Percentiles rank a stretch among this genome's conserved stretches.
These are phyloP conservation scores for Oreocharis arfaki DNA, from an alignment of 2,113 vertebrate species.

Conservation along the genomic window DNA sequence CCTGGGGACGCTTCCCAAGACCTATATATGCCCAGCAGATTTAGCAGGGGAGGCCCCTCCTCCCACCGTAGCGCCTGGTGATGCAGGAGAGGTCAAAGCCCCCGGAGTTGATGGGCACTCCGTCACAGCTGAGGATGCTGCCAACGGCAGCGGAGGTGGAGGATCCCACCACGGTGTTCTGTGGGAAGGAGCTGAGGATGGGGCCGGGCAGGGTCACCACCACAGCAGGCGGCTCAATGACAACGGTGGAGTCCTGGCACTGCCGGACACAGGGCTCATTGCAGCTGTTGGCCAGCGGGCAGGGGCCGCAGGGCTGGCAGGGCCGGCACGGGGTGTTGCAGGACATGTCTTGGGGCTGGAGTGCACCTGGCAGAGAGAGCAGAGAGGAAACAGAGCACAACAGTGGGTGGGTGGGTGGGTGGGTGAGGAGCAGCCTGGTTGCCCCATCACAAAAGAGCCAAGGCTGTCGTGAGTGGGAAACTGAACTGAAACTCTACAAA, in stretches of 20 bases:
- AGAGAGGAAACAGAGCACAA: neutral
- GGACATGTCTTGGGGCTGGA: neutral
- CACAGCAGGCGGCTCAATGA: rapidly evolving
- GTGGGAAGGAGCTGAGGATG: neutral
- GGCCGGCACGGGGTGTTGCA: neutral
- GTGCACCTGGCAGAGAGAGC: neutral
- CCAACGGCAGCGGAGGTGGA: neutral
- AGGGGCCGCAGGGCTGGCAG: neutral
- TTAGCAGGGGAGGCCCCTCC: neutral
- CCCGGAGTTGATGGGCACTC: neutral
- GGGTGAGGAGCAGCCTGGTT: neutral
- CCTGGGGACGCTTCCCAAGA: neutral
- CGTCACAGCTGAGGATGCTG: neutral
- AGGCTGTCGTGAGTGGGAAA: neutral
- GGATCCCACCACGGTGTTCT: neutral
- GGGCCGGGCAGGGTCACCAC: neutral
- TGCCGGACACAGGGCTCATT: neutral
- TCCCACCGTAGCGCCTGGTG: neutral
- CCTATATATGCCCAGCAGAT: neutral
- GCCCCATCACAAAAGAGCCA: neutral
- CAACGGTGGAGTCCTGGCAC: neutral
- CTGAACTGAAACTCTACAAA: neutral
- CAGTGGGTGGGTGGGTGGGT: neutral
- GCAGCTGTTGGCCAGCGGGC: neutral
- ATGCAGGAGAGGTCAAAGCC: neutral